These are phyloP conservation scores for Drosophila suzukii DNA, from an alignment of 1,140 invertebrate species.

Conservation along the genomic window DNA sequence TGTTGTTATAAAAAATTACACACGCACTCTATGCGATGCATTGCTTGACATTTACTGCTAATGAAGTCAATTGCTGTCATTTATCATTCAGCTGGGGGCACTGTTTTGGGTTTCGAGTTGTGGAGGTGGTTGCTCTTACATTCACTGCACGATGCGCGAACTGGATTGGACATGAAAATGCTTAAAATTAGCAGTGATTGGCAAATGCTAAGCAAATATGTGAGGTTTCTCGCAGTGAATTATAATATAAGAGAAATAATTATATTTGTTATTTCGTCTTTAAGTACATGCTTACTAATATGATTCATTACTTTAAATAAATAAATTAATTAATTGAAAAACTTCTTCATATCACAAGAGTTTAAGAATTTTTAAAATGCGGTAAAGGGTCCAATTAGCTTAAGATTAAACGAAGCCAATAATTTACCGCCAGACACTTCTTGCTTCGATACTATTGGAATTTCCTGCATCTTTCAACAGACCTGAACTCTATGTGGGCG, in stretches of 20 bases:
- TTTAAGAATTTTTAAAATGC: neutral
- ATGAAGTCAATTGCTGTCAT: slow-evolving; percentile 81
- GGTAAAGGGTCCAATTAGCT: neutral
- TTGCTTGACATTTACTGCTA: slow-evolving; percentile 76
- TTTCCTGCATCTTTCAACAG: slow-evolving; percentile 11
- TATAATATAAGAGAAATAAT: neutral
- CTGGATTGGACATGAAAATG: slow-evolving; percentile 19
- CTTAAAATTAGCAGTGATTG: slow-evolving; percentile 36
- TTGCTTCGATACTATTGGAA: slow-evolving; percentile 1
- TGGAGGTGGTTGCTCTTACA: slow-evolving; percentile 1
- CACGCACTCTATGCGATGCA: slow-evolving; percentile 46
- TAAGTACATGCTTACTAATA: too few relatives aligned
- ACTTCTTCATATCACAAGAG: too few relatives aligned
- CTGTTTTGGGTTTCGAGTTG: neutral
- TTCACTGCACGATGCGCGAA: slow-evolving; percentile 18
- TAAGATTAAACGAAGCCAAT: neutral
- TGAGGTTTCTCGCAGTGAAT: neutral
- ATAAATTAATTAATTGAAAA: too few relatives aligned
- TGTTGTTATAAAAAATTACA: slow-evolving; percentile 63
- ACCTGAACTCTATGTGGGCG: slow-evolving; percentile 52
- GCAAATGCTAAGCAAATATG: neutral
- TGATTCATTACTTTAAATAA: too few relatives aligned
- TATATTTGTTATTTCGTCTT: neutral
- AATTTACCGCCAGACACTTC: neutral
- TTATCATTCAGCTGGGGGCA: slow-evolving; percentile 52